Percentiles rank a stretch among this genome's conserved stretches.
Conservation (phyloP, 2,113 vertebrate genomes). For the Corvus hawaiiensis region DNA sequence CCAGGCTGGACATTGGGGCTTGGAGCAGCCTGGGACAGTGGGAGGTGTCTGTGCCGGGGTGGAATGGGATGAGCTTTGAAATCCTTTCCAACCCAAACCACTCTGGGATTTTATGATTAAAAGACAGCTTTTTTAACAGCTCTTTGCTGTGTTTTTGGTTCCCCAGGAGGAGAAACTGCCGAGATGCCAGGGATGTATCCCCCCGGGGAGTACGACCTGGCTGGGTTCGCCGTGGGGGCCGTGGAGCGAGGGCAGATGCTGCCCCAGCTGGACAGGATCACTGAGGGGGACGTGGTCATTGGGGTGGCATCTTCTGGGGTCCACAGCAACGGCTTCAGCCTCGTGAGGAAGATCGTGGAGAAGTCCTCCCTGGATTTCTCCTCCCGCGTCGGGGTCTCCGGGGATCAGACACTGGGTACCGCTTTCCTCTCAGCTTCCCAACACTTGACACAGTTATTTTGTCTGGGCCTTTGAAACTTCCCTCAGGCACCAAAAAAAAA, state of each 20-base stretch:
- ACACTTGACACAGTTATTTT: not conserved
- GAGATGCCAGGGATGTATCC: constrained; percentile 94
- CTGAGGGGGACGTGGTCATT: constrained; percentile 81
- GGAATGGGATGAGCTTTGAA: not conserved
- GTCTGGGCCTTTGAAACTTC: not conserved
- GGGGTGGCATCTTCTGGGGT: constrained; percentile 91
- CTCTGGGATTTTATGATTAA: too few relatives aligned
- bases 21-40: not conserved
- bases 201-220: constrained; percentile 89
- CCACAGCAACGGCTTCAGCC: constrained; percentile 96
- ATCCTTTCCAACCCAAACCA: not conserved
- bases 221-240: constrained; percentile 90
- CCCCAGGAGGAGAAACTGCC: constrained; percentile 90
- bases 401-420: constrained; percentile 83
- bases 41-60: accelerated
- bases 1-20: accelerated
- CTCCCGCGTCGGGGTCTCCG: constrained; percentile 71
- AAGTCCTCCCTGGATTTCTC: constrained; percentile 73
- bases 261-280: constrained; percentile 80
- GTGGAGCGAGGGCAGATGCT: constrained; percentile 84
- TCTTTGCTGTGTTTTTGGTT: not conserved
- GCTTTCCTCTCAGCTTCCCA: not conserved
- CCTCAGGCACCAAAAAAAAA: not conserved
- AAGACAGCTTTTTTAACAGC: not conserved
- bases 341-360: constrained; percentile 89